phyloP scores from a whole-genome alignment of 2,113 vertebrate species.

The Saguinus imperator region DNA sequence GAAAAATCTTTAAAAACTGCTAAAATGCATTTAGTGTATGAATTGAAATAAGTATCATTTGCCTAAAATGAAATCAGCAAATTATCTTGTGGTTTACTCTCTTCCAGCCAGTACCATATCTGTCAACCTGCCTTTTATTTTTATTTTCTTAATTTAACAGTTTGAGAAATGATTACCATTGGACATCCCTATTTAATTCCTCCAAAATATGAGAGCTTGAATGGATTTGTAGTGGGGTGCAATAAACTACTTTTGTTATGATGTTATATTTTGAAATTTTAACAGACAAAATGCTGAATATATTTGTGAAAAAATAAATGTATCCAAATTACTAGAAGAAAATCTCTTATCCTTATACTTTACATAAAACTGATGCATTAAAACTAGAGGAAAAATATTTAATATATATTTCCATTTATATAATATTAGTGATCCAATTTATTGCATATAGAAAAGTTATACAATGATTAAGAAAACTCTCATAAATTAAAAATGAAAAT shows the following conservation, averaged over 20 bases:
- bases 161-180: neutral
- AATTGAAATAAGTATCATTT: neutral
- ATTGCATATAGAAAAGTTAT: neutral
- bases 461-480: neutral
- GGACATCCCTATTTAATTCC: neutral
- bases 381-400: neutral
- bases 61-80: slow-evolving; percentile 3
- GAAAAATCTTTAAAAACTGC: neutral
- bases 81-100: neutral
- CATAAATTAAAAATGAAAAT: neutral
- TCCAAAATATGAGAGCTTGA: neutral
- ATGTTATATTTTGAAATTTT: neutral
- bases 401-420: neutral
- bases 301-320: neutral
- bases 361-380: neutral
- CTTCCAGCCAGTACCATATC: neutral
- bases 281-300: neutral
- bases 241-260: neutral
- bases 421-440: neutral
- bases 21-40: neutral
- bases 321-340: neutral
- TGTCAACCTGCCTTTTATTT: neutral
- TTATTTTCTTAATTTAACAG: neutral
- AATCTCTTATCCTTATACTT: neutral
- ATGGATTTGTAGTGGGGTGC: neutral